Evolutionary conservation across 2,888 invertebrate genomes (phyloP), one percentile per base, ranked within the genome.

Genomic region (Ophion ellenae): DNA sequence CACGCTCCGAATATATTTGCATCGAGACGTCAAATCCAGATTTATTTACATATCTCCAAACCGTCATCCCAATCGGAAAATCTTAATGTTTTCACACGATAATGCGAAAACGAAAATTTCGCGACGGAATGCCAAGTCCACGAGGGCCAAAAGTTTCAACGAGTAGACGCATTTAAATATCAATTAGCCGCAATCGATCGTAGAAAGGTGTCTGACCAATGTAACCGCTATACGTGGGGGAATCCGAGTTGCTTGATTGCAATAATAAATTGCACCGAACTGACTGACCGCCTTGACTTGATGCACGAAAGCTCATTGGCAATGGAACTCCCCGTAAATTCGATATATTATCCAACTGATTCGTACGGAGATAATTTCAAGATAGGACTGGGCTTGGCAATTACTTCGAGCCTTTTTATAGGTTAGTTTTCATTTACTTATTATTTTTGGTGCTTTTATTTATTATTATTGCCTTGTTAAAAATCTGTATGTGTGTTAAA

Each of bases 341-440:
- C 64, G 2, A 70, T 61, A 17, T 53, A 53, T 28, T 32, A 87
- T 63, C 40, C 70, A 47, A 87, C 85, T 70, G 67, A 59, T 40
- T 24, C 83, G 24, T 90, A 91, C 53, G 87, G 92, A 71, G 83
- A 88, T 11, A 95, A 96, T 85, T 97, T 97, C 94, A 95, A 96
- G 86, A 95, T 97, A 86, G 98, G 98, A 0, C 94, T 98, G 61
- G 94, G 95, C 9, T 94, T 98, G 83, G 98, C 98, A 0, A 94
- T 98, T 84, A 96, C 96, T 76, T 98, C 98, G 0, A 97, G 97
- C 91, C 90, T 97, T 85, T 98, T 98, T 93, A 98, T 98, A 91
- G 98, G 98, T 84, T 96, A 92, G 92, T 91, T 45, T 86, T 45
- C 69, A 82, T 74, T 76, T 85, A 59, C 78, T 63, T 4, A 24